Evolutionary conservation across 2,888 invertebrate genomes (phyloP), one percentile per base, ranked within the genome.

Genomic region (Nebria salina): DNA sequence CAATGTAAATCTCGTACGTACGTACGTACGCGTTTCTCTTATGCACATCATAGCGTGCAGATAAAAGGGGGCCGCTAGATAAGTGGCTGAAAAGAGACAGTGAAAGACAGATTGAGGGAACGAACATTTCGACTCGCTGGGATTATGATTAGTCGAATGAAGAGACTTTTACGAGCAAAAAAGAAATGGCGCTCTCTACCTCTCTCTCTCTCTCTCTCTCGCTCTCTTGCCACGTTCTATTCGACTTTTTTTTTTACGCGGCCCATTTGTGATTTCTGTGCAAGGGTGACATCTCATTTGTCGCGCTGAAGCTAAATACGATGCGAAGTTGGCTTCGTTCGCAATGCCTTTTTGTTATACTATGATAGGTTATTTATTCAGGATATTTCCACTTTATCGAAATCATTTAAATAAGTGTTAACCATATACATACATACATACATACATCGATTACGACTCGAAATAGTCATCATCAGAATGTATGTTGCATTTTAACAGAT

Each of bases 91-190:
- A 72, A 11, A n/a, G 34, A 41, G 68, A 68, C 34, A 34, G 72
- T 72, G 72, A 20, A 72, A 9, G 73, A 41, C 34, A 41, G 42
- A n/a, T 9, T 13, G 66, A 43, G 76, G 65, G 72, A 77, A 77
- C 73, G 73, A n/a, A 41, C n/a, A 42, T 73, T 73, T 73, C 73
- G 73, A 34, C 34, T 13, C 15, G 41, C 73, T 25, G 43, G 75
- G 80, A 80, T 80, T 80, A 80, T 80, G 80, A 80, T 80, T 80
- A 80, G 80, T 75, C 65, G 80, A 80, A 80, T 80, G 80, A 80
- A 80, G 79, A 75, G 80, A 80, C 75, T 80, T 79, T 80, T 80
- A 80, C 80, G 80, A 80, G 80, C 80, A 72, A 73, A 72, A 77
- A 54, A 65, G 42, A 75, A 80, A 80, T 75, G 80, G 75, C 70